These are phyloP conservation scores for Idaea dimidiata DNA, from an alignment of 2,888 invertebrate species.

Conservation along the genomic window DNA sequence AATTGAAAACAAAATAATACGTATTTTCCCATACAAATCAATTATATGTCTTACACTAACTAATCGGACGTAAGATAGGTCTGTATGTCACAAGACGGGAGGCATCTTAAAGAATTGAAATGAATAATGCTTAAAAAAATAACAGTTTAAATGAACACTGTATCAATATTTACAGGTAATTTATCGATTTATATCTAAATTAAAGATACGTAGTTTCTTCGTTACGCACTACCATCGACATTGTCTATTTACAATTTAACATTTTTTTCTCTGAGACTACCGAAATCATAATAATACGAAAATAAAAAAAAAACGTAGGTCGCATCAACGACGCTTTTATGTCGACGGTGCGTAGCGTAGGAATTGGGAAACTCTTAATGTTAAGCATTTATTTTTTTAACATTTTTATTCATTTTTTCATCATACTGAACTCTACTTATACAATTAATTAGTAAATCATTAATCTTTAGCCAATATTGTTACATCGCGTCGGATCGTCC, in stretches of 20 bases:
- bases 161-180: slow-evolving; percentile 71
- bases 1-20: no score
- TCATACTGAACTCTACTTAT: slow-evolving; percentile 39
- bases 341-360: slow-evolving; percentile 27
- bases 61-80: slow-evolving; percentile 21
- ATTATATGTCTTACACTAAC: slow-evolving; percentile 2
- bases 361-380: slow-evolving; percentile 30
- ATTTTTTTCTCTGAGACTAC: slow-evolving; percentile 22
- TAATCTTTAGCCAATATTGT: slow-evolving; percentile 28
- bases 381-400: slow-evolving; percentile 37
- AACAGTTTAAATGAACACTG: slow-evolving; percentile 73
- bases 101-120: slow-evolving; percentile 36
- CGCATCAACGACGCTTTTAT: slow-evolving; percentile 15
- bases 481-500: slow-evolving; percentile 15
- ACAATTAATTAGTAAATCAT: slow-evolving; percentile 34
- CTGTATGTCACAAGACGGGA: slow-evolving; percentile 45
- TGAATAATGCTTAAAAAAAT: slow-evolving; percentile 69
- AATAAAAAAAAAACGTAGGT: slow-evolving; percentile 25
- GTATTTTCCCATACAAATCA: no score
- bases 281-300: slow-evolving; percentile 22
- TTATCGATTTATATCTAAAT: slow-evolving; percentile 45
- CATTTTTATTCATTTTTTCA: slow-evolving; percentile 35
- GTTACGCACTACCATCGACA: slow-evolving; percentile 23
- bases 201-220: slow-evolving; percentile 49
- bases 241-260: slow-evolving; percentile 29